Evolutionary conservation across 2,797 vertebrate genomes (phyloP), one percentile per base, ranked within the genome.

Genomic region (Sebastes matsubarae): DNA sequence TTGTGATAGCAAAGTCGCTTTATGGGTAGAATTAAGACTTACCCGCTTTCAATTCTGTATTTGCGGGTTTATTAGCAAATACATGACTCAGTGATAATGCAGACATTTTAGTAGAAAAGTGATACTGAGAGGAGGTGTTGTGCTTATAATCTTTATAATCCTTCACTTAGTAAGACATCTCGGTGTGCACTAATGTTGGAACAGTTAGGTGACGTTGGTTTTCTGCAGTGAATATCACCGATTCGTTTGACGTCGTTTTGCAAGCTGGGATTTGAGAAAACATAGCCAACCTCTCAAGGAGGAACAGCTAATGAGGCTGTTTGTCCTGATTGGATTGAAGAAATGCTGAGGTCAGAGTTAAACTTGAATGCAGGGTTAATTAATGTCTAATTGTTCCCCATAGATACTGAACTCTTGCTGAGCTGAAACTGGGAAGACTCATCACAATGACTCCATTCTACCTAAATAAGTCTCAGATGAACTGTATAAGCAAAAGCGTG

Each of bases 1-100:
- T 81, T 80, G 32, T 79, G 75, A 87, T 75, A 69, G 57, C 25
- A 61, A 65, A 87, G 72, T 72, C 61, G 25, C 36, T 81, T 83
- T 68, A 42, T 85, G 29, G 64, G 29, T 13, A 12, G 29, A 84
- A 80, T 84, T 65, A 77, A 77, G 54, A 80, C 85, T 55, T 82
- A 77, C 77, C 58, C 52, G 59, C 34, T 63, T 81, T 77, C 25
- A 74, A 27, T 50, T 67, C 54, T 66, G 59, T 20, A 55, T 59
- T 76, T 76, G 60, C 9, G 4, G 50, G 42, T 80, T 80, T 80
- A 80, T 67, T 74, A 86, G 55, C 13, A 7, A 77, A 68, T 54
- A 52, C 67, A 29, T 24, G 67, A 72, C 68, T 81, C 42, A 34
- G 27, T 59, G 64, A 75, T 66, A 77, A 73, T 32, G 3, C 22